phyloP scores from a whole-genome alignment of 2,797 vertebrate species.

The Tarsius wallacei region DNA sequence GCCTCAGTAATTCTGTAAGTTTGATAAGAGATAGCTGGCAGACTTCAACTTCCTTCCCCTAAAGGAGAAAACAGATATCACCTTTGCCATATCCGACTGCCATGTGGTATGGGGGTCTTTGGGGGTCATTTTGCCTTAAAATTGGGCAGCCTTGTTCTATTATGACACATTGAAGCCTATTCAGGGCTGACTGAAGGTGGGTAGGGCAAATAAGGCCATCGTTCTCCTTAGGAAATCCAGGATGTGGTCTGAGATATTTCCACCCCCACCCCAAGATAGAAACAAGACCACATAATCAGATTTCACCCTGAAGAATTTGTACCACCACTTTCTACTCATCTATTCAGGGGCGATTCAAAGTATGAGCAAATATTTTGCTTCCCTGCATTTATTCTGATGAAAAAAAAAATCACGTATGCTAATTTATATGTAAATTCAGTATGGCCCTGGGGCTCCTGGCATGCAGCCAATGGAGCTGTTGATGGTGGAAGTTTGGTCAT shows the following conservation, averaged over 20 bases:
- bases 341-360: conserved; percentile 71
- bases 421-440: conserved; percentile 87
- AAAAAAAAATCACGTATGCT: conserved; percentile 81
- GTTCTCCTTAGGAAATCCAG: conserved; percentile 13
- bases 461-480: conserved; percentile 63
- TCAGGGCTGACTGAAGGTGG: background rate
- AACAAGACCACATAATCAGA: background rate
- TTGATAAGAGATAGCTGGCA: conserved; percentile 80
- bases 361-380: conserved; percentile 85
- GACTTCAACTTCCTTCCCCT: background rate
- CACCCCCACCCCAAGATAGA: background rate
- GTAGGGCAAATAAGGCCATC: background rate
- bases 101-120: background rate
- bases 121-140: conserved; percentile 60
- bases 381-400: conserved; percentile 83
- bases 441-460: conserved; percentile 83
- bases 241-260: background rate
- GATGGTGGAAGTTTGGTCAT: conserved; percentile 63
- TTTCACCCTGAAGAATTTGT: background rate
- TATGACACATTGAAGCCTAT: background rate
- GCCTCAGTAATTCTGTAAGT: conserved; percentile 85
- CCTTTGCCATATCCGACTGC: background rate
- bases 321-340: conserved; percentile 49
- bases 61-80: conserved; percentile 66
- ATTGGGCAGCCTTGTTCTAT: conserved; percentile 45